Percentiles rank a stretch among this genome's conserved stretches.
Evolutionary conservation across 2,888 invertebrate genomes (phyloP).

Genomic region (Ferrisia virgata): DNA sequence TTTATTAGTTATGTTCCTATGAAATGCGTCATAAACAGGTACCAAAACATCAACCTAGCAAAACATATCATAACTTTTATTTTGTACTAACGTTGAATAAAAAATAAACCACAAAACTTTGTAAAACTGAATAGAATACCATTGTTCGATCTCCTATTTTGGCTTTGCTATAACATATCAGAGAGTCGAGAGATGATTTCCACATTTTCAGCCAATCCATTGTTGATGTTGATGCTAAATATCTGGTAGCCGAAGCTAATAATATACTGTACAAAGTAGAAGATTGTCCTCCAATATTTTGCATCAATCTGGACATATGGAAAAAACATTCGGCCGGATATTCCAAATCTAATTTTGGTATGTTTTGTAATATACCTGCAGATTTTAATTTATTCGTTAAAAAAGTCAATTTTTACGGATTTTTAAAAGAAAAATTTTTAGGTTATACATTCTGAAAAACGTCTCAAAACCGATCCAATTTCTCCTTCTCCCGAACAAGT

Average conservation of each 20-base stretch:
- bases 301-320: conserved; percentile 54
- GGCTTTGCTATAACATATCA: conserved; percentile 70
- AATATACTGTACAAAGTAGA: conserved; percentile 77
- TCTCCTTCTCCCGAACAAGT: conserved; percentile 64
- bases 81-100: neutral
- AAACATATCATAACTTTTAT: neutral
- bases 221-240: conserved; percentile 48
- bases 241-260: conserved; percentile 55
- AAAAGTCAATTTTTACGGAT: neutral
- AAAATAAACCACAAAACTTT: neutral
- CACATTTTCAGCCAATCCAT: conserved; percentile 60
- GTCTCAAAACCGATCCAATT: conserved; percentile 60
- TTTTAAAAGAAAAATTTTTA: neutral
- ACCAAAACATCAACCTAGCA: neutral
- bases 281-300: conserved; percentile 74
- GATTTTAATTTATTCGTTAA: neutral
- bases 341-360: conserved; percentile 34
- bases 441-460: conserved; percentile 26
- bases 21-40: conserved; percentile 19
- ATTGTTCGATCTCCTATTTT: conserved; percentile 72
- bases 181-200: conserved; percentile 59
- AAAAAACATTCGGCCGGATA: conserved; percentile 47
- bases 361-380: conserved; percentile 23
- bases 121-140: conserved; percentile 55
- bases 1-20: neutral